These are phyloP conservation scores for Hydriomena furcata DNA, from an alignment of 2,888 invertebrate species.

Conservation along the genomic window DNA sequence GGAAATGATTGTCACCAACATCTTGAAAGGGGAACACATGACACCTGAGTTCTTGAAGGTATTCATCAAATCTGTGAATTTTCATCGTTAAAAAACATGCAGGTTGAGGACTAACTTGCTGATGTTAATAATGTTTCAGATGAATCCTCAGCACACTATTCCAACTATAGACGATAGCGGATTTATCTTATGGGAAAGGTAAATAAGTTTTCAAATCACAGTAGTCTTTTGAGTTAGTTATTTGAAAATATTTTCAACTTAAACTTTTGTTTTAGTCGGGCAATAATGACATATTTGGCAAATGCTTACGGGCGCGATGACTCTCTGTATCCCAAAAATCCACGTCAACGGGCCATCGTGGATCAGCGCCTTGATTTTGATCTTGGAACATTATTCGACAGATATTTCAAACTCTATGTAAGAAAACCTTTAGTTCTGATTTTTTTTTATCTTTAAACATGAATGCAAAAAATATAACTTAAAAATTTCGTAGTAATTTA, in stretches of 20 bases:
- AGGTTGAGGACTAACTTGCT: too few species aligned
- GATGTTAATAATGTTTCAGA: conserved; percentile 62
- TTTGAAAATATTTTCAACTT: too few species aligned
- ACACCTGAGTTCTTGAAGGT: conserved; percentile 87
- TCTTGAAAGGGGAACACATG: conserved; percentile 84
- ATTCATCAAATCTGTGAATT: too few species aligned
- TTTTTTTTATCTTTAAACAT: not conserved
- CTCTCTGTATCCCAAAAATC: conserved; percentile 85
- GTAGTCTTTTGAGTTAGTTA: too few species aligned
- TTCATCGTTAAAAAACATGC: too few species aligned
- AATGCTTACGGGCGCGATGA: conserved; percentile 87
- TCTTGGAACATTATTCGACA: conserved; percentile 79
- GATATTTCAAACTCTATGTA: conserved; percentile 83
- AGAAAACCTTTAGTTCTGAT: conserved; percentile 52
- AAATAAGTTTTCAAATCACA: conserved; percentile 21
- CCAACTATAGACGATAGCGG: conserved; percentile 89
- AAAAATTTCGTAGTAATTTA: too few species aligned
- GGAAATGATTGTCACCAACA: conserved; percentile 84
- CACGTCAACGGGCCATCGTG: conserved; percentile 84
- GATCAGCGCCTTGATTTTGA: conserved; percentile 86
- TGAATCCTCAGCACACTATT: conserved; percentile 88
- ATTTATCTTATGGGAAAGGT: conserved; percentile 88
- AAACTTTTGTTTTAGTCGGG: conserved; percentile 78
- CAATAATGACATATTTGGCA: conserved; percentile 86
- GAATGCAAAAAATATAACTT: too few species aligned